Base-by-base conservation (phyloP, 2,888 invertebrate genomes). In the Phaonia tiefii region DNA sequence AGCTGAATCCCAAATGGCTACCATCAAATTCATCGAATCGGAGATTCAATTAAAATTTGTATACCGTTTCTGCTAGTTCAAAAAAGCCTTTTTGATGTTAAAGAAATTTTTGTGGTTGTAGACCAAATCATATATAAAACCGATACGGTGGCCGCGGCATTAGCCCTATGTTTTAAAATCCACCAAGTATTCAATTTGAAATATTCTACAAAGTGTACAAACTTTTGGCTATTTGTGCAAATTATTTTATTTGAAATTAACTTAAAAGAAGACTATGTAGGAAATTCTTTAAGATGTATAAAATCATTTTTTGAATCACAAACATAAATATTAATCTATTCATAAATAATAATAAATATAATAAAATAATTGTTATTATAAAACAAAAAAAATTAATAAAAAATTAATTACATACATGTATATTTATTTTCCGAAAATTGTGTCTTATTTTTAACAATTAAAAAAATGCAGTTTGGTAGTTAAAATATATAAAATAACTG, bases 91-190 rank as follows among this genome's bases (percentile, higher is more conserved):
- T 69, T 69, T 54, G 13, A 1, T 20, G 25, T 69, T 17, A n/a
- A n/a, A n/a, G n/a, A n/a, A n/a, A n/a, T n/a, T n/a, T 39, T 51
- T 54, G 67, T 69, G 3, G 37, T 69, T 13, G n/a, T 39, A 5
- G 51, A 69, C 39, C 54, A 69, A 69, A 69, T 69, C 13, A 37
- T 69, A 15, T 69, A 69, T 26, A 51, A 69, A 17, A 17, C 15
- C 7, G 67, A 69, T n/a, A n/a, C 67, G 13, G 51, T 69, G 4
- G 67, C 67, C 10, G 15, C 67, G 8, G 67, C 67, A 11, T 54
- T 69, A 39, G 67, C 67, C 2, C 39, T 69, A 22, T 69, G 67
- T 69, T 54, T 69, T 37, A 54, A 69, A 39, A 54, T 69, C 7
- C 31, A 69, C 13, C 51, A 51, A 8, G 17, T 51, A 17, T 51